Conservation (phyloP, 1,140 invertebrate species). For the Pogonomyrmex barbatus region DNA sequence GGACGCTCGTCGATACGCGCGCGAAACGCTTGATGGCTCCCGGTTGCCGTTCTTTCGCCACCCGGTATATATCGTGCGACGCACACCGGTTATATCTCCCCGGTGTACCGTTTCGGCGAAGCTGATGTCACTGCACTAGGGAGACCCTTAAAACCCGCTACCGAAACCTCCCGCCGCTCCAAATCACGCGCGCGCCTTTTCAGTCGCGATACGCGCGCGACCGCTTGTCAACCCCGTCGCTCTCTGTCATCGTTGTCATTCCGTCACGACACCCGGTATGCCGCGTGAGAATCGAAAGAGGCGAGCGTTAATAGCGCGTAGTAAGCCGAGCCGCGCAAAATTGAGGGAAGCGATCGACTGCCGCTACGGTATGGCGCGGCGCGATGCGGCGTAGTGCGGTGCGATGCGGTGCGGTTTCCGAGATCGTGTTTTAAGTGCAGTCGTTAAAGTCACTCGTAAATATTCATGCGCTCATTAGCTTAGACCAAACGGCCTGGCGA, state of each 20-base stretch:
- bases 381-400: neutral
- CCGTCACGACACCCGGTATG: conserved; percentile 18
- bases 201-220: neutral
- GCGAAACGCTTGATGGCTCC: neutral
- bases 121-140: conserved; percentile 43
- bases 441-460: conserved; percentile 54
- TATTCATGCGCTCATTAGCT: conserved; percentile 43
- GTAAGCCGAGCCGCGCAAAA: neutral
- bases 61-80: neutral
- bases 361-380: too few relatives aligned
- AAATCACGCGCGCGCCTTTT: too few relatives aligned
- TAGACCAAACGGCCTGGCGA: neutral
- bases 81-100: neutral
- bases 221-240: neutral
- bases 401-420: conserved; percentile 1
- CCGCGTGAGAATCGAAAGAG: conserved; percentile 32
- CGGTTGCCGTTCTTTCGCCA: neutral
- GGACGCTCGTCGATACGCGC: neutral
- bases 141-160: conserved; percentile 1
- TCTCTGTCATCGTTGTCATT: neutral
- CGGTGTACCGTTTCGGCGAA: conserved; percentile 44
- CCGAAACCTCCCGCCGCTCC: neutral
- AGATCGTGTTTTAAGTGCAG: conserved; percentile 35
- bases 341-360: conserved; percentile 19
- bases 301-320: conserved; percentile 30